Evolutionary conservation across 2,113 vertebrate species (phyloP).

Genomic region (Podocnemis expansa): DNA sequence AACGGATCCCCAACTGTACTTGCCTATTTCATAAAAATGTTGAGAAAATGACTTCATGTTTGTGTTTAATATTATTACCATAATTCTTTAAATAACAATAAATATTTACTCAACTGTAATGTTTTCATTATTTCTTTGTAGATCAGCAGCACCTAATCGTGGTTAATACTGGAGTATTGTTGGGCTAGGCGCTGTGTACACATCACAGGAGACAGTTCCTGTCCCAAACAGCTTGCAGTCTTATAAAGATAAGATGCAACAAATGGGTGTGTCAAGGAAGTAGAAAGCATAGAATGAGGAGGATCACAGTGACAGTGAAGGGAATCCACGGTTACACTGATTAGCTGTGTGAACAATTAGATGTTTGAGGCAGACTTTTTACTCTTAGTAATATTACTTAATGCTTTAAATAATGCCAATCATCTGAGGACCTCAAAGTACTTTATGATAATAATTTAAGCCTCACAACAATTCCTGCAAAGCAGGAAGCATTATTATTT

Average conservation of each 20-base stretch:
- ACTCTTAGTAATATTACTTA: background rate
- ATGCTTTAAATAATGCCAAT: background rate
- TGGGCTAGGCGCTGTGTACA: background rate
- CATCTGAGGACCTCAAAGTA: background rate
- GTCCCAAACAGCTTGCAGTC: background rate
- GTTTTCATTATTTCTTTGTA: background rate
- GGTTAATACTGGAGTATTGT: background rate
- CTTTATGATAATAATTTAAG: background rate
- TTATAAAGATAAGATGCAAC: background rate
- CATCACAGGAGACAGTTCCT: background rate
- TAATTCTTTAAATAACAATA: background rate
- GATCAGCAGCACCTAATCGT: background rate
- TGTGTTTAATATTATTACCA: background rate
- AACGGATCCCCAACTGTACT: no score
- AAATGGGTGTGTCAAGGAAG: background rate
- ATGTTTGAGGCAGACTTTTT: background rate
- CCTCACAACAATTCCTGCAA: background rate
- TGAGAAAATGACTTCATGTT: fast-evolving
- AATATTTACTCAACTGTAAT: background rate
- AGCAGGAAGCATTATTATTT: background rate
- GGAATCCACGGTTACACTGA: background rate
- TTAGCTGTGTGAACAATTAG: background rate
- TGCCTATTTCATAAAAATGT: background rate
- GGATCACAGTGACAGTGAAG: background rate
- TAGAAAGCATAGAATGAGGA: background rate